Evolutionary conservation across 2,888 invertebrate species (phyloP).

Genomic region (Eurytoma californica): DNA sequence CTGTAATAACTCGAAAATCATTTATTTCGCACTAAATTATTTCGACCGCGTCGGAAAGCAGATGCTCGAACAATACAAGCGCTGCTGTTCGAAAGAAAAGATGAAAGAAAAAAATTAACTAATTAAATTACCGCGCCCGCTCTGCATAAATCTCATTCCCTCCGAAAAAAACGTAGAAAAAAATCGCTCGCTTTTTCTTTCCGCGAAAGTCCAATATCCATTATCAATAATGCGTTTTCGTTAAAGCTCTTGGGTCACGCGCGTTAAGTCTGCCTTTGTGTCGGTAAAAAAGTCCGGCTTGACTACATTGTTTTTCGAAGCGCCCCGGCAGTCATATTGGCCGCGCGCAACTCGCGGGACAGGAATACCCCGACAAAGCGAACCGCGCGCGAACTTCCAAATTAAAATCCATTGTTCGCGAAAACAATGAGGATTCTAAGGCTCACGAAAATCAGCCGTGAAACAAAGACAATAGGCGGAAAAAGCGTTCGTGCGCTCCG

Average conservation of each 20-base stretch:
- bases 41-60: no score
- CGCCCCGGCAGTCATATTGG: constrained; percentile 34
- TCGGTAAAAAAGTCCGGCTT: constrained; percentile 29
- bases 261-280: constrained; percentile 36
- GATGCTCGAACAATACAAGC: no score
- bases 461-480: constrained; percentile 70
- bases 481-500: constrained; percentile 59
- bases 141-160: constrained; percentile 5
- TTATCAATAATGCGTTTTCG: constrained; percentile 40
- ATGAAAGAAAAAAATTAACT: not conserved
- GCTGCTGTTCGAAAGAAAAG: no score
- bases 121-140: not conserved
- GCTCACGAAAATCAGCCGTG: constrained; percentile 63
- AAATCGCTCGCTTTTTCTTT: not conserved
- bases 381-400: constrained; percentile 51
- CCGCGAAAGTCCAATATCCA: constrained; percentile 21
- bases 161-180: not conserved
- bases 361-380: constrained; percentile 40
- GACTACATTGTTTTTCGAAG: constrained; percentile 40
- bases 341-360: not conserved
- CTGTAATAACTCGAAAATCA: no score
- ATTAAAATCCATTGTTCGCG: constrained; percentile 66
- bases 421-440: constrained; percentile 52
- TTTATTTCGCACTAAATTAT: no score
- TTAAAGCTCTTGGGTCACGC: constrained; percentile 16